Evolutionary conservation across 2,797 vertebrate genomes (phyloP).

Genomic region (Allobates femoralis): DNA sequence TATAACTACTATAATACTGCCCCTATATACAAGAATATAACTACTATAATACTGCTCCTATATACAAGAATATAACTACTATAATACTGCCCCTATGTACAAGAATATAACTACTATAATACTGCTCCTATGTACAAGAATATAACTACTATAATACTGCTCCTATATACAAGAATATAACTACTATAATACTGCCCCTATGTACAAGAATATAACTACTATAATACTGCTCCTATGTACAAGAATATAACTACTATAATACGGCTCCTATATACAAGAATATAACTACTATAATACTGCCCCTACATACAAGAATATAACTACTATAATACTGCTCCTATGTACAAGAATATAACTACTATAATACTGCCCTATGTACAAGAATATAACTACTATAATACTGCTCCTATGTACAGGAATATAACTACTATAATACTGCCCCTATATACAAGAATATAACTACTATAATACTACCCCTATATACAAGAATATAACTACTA

Average conservation of each 20-base stretch:
- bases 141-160: slow-evolving; percentile 5
- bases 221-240: too few species aligned
- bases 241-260: too few species aligned
- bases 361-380: too few species aligned
- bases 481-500: background rate
- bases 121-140: background rate
- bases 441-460: background rate
- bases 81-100: background rate
- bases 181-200: too few species aligned
- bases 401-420: too few species aligned
- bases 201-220: too few species aligned
- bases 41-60: slow-evolving; percentile 2
- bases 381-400: too few species aligned
- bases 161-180: background rate
- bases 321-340: too few species aligned
- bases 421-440: background rate
- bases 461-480: background rate
- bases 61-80: slow-evolving; percentile 3
- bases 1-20: background rate
- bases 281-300: too few species aligned
- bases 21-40: background rate
- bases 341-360: too few species aligned
- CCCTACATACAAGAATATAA: too few species aligned
- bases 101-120: background rate
- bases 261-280: too few species aligned